Conservation (phyloP, 2,797 vertebrate species). For the Coranthus polyacanthus region DNA sequence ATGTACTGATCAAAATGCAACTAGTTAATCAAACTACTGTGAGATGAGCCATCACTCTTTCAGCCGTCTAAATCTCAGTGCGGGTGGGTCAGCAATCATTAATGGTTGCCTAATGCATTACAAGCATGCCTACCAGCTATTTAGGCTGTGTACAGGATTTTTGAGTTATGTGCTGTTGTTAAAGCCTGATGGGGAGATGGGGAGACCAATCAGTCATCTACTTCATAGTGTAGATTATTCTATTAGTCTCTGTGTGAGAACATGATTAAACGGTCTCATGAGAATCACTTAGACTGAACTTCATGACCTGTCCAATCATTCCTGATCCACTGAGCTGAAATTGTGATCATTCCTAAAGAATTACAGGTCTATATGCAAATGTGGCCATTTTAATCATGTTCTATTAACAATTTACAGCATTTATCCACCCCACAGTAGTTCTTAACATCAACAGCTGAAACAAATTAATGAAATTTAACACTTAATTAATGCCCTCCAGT, state of each 20-base stretch:
- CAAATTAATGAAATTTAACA: slow-evolving; percentile 29
- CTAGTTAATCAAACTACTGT: slow-evolving; percentile 41
- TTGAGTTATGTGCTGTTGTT: slow-evolving; percentile 67
- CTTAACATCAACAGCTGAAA: slow-evolving; percentile 1
- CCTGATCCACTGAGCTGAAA: slow-evolving; percentile 27
- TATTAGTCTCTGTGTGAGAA: slow-evolving; percentile 36
- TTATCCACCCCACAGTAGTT: slow-evolving; percentile 8
- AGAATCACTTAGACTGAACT: slow-evolving; percentile 35
- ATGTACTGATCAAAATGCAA: slow-evolving; percentile 52
- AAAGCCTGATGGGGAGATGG: slow-evolving; percentile 45
- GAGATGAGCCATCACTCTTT: slow-evolving; percentile 47
- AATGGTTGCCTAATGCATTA: slow-evolving; percentile 56
- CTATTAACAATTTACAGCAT: not conserved
- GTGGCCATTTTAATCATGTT: slow-evolving; percentile 7
- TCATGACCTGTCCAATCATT: slow-evolving; percentile 21
- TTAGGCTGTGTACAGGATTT: slow-evolving; percentile 25
- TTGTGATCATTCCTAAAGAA: slow-evolving; percentile 18
- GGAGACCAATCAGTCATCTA: slow-evolving; percentile 55
- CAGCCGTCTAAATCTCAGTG: slow-evolving; percentile 38
- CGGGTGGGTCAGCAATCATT: slow-evolving; percentile 48
- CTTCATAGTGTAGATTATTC: slow-evolving; percentile 46
- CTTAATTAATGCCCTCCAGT: slow-evolving; percentile 28
- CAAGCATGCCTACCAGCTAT: slow-evolving; percentile 37
- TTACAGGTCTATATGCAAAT: slow-evolving; percentile 5
- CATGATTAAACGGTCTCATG: slow-evolving; percentile 55